Base-by-base conservation (phyloP, 2,113 vertebrate species). In the Melanocharis versteri region DNA sequence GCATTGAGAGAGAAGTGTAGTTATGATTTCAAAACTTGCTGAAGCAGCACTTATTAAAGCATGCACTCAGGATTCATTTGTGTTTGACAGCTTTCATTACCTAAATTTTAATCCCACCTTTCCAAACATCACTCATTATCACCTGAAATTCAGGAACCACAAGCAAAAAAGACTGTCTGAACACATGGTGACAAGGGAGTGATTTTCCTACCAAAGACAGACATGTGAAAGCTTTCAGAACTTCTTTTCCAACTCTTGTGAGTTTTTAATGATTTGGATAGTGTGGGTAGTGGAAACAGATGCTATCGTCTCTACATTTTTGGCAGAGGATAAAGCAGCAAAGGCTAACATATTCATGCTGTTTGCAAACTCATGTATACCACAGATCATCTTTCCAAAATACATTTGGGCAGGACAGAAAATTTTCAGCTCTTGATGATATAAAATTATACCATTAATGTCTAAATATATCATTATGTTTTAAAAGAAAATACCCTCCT, bases 261-360 rank as follows among this genome's bases (percentile, higher is more conserved):
- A 91, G 92, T 94, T 97, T 97, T 97, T 97, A 95, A 97, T 96
- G 94, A 97, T 94, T 97, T 95, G 95, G 94, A 97, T 96, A 95
- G 93, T 45, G 60, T 90, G 96, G 92, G 97, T 97, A 98, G 97
- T 97, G 72, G 97, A 98, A 98, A 98, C 98, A 98, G 98, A 98
- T 98, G 98, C 96, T 98, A 97, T 97, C 96, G 62, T 93, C 95
- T 93, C 96, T 95, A 87, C 82, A 94, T 94, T 97, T 97, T 98
- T 98, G 97, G 97, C 97, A 95, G 91, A 93, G 65, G 97, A 98
- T 98, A 95, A 98, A 98, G 96, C 79, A 98, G 92, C 92, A 97
- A 98, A 98, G 96, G 96, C 97, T 97, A 98, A 97, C 95, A 95
- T 97, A 98, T 96, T 97, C 96, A 96, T 97, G 93, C 97, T 98